Base-by-base conservation (phyloP, 1,140 invertebrate species). In the Chironomus tepperi region DNA sequence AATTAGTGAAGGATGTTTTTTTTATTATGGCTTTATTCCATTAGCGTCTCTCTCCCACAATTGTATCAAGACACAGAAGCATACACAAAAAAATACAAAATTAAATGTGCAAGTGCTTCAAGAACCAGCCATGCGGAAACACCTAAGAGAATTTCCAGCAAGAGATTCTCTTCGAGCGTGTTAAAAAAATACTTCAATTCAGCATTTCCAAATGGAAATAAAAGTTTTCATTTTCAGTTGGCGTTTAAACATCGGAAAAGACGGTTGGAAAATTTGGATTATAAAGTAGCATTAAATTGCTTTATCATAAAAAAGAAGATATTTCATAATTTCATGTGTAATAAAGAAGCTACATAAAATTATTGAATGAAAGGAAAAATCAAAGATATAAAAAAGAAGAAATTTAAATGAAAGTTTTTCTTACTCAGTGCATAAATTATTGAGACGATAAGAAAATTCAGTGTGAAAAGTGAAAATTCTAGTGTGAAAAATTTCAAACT, bases 171-270 rank as follows among this genome's bases (percentile, higher is more conserved):
- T 57, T 57, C 24, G 47, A 57, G 47, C 47, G 47, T 57, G 47
- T 57, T 57, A 57, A 57, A 57, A 34, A 34, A 34, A 34, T 34
- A 34, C 24, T 34, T 2, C 24, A 34, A 34, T 34, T 34, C 24
- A 34, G 47, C 47, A 57, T 57, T 57, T 57, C 47, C 47, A 57
- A n/a, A n/a, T n/a, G 47, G n/a, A 57, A 57, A 57, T 57, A n/a
- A 57, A 70, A 70, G 18, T 70, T 19, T 70, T 70, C 19, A 21
- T 70, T 19, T 70, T 70, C 65, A 70, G 65, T 70, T 70, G 15
- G 65, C 65, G 65, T 70, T 70, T 16, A 70, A 19, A 19, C 16
- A 9, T 70, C 65, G 18, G 16, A 70, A 70, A 70, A 70, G 65
- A 70, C 65, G 65, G 65, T 70, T 70, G 47, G 47, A 57, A 57